Base-by-base conservation (phyloP, 1,140 invertebrate genomes). In the Camponotus pennsylvanicus region DNA sequence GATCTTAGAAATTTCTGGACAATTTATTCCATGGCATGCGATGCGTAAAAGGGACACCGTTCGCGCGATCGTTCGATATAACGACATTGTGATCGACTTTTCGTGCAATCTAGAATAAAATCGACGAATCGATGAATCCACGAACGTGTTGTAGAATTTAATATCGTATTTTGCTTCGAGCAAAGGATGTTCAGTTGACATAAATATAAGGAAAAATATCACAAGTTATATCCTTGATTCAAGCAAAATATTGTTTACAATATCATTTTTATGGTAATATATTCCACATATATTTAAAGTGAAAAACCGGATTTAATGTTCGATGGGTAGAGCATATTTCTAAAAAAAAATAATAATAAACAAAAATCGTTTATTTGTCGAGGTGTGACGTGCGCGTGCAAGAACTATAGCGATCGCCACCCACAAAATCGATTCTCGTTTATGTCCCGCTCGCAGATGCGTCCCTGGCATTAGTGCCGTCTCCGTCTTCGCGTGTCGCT, bases 1-100 rank as follows among this genome's bases (percentile, higher is more conserved):
- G 92, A 88, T 88, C 78, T 90, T 90, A 88, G 85, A 93, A 92
- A 92, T 91, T 93, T 93, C 91, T 93, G 92, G 89, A 90, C 92
- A 93, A 93, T 93, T 93, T 93, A 92, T 93, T 88, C 90, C 80
- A 37, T 66, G 76, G 84, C 87, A 91, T 90, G 89, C 89, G 88
- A 85, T 85, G 83, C 63, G 73, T 86, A 86, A 91, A 82, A 80
- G 82, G 86, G 80, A 79, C 78, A 66, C 42, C 52, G 49, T 61
- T 8, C 75, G n/a, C 27, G 34, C 49, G 87, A 45, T 18, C 15
- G 49, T 52, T 18, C 45, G 37, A 32, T 85, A 63, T 18, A 52
- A 45, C 78, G 59, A 67, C 83, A 86, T 86, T 86, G 77, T 89
- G 76, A 77, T 57, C 21, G 32, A n/a, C 78, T 27, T 32, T 32